Evolutionary conservation across 2,113 vertebrate genomes (phyloP).

Genomic region (Poeciliopsis occidentalis): DNA sequence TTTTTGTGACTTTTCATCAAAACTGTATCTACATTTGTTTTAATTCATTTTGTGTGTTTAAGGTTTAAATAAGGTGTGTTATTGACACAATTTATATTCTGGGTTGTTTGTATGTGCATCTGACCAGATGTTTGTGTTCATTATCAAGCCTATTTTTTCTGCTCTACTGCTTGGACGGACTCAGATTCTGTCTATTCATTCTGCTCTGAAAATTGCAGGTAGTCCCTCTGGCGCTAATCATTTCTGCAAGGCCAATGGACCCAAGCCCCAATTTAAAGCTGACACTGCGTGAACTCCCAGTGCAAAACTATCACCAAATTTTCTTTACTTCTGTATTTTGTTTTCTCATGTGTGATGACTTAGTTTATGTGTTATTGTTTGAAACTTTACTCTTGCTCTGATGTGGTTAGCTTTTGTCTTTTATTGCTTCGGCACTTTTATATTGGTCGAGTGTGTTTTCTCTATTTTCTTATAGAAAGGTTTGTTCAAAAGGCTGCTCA

Average conservation of each 20-base stretch:
- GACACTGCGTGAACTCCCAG: slow-evolving; percentile 62
- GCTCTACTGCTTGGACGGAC: slow-evolving; percentile 66
- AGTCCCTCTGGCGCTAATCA: slow-evolving; percentile 75
- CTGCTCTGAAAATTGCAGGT: slow-evolving; percentile 71
- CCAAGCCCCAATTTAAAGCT: slow-evolving; percentile 73
- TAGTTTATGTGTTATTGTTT: slow-evolving; percentile 35
- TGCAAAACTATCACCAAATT: slow-evolving; percentile 66
- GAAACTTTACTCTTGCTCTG: slow-evolving; percentile 32
- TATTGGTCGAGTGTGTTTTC: slow-evolving; percentile 66
- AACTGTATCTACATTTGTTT: slow-evolving; percentile 35
- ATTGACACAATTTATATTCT: slow-evolving; percentile 44
- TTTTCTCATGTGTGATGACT: slow-evolving; percentile 25
- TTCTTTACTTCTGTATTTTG: slow-evolving; percentile 28
- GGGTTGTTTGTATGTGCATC: slow-evolving; percentile 44
- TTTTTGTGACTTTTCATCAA: slow-evolving; percentile 42
- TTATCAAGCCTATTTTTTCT: slow-evolving; percentile 65
- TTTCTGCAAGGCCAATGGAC: slow-evolving; percentile 76
- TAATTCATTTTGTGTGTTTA: slow-evolving; percentile 4
- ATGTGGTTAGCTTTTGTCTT: slow-evolving; percentile 41
- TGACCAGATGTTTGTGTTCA: slow-evolving; percentile 60
- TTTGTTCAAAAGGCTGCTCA: slow-evolving; percentile 49
- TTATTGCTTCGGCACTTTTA: slow-evolving; percentile 58
- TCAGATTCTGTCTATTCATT: slow-evolving; percentile 50
- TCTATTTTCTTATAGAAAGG: slow-evolving; percentile 53
- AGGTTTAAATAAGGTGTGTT: slow-evolving; percentile 43